phyloP scores from a whole-genome alignment of 2,113 vertebrate genomes.

The Rallus limicola region DNA sequence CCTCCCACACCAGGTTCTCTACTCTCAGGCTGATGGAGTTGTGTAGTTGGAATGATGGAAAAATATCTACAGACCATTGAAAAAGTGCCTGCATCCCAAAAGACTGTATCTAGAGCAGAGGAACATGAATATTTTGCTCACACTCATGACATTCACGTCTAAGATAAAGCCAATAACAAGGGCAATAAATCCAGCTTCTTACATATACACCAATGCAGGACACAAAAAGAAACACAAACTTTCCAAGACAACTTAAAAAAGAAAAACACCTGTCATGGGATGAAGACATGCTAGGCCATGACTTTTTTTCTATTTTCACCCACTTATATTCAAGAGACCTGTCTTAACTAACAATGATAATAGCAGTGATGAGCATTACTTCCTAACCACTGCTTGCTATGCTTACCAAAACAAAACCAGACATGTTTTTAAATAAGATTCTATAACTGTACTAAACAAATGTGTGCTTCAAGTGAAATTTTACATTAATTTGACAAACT shows the following conservation, averaged over 20 bases:
- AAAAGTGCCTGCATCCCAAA: background rate
- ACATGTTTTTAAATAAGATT: conserved; percentile 2
- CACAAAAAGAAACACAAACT: background rate
- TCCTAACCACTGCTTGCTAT: background rate
- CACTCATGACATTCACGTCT: background rate
- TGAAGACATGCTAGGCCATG: background rate
- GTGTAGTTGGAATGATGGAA: background rate
- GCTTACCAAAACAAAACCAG: conserved; percentile 22
- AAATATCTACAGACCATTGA: background rate
- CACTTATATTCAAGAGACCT: background rate
- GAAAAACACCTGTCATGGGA: background rate
- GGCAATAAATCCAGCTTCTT: background rate
- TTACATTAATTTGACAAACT: background rate
- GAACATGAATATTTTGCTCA: background rate
- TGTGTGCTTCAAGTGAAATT: background rate
- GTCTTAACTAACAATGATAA: background rate
- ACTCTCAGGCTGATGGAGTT: background rate
- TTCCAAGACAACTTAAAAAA: background rate
- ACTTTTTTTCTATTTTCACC: conserved; percentile 3
- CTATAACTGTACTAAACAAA: background rate
- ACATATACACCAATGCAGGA: background rate
- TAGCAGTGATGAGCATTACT: conserved; percentile 9
- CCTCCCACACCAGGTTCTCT: background rate
- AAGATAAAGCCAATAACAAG: background rate
- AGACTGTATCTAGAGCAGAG: background rate